These are phyloP conservation scores for Colletes gigas DNA, from an alignment of 1,140 invertebrate genomes.

Conservation along the genomic window DNA sequence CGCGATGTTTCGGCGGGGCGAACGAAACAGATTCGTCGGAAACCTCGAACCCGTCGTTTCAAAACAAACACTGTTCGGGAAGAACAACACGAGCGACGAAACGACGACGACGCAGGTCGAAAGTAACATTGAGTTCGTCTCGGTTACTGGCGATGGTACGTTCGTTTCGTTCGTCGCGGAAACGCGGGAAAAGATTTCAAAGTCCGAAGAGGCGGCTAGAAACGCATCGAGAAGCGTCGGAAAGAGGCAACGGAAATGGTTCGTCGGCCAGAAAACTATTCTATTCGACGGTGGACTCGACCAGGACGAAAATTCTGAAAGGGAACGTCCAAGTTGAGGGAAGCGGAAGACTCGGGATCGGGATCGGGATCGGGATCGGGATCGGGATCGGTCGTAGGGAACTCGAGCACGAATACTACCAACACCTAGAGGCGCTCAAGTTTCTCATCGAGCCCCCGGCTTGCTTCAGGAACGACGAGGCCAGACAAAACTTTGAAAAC, in stretches of 20 bases:
- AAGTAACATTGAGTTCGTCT: not conserved
- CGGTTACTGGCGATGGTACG: constrained; percentile 40
- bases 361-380: constrained; percentile 21
- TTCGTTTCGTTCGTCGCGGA: constrained; percentile 40
- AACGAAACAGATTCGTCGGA: constrained; percentile 39
- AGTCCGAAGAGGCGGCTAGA: not conserved
- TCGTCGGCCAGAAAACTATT: too few species aligned
- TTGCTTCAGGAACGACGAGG: constrained; percentile 57
- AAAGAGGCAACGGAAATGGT: too few species aligned
- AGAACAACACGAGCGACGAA: constrained; percentile 69
- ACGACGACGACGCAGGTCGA: constrained; percentile 4
- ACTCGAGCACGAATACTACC: constrained; percentile 67
- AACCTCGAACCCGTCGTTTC: constrained; percentile 7
- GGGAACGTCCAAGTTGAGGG: constrained; percentile 22
- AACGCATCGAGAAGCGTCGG: not conserved
- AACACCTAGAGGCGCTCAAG: constrained; percentile 71
- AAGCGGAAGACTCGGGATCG: constrained; percentile 46
- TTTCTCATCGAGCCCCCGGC: constrained; percentile 72
- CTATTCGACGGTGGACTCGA: too few species aligned
- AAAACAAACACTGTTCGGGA: constrained; percentile 71
- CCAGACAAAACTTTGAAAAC: constrained; percentile 60
- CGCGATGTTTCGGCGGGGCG: constrained; percentile 65
- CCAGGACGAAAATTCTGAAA: not conserved
- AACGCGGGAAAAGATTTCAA: not conserved
- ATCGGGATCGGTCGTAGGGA: constrained; percentile 20